A percentile compares a stretch with the other conserved stretches of the same genome.
Conservation (phyloP, 2,113 vertebrate species). For the Pseudois nayaur region DNA sequence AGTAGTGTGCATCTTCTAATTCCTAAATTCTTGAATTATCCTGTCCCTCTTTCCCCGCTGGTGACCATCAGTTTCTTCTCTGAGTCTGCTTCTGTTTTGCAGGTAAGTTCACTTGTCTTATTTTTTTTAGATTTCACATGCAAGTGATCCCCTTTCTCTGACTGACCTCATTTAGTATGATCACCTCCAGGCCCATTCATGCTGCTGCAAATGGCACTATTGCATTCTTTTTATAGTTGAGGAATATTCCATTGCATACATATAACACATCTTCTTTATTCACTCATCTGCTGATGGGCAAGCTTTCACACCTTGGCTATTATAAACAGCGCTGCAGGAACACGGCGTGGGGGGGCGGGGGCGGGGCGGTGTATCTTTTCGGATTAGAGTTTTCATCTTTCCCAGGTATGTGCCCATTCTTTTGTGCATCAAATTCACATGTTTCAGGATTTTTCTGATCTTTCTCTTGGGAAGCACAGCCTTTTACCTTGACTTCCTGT, state of each 20-base stretch:
- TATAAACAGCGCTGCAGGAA: background rate
- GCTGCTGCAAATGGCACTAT: background rate
- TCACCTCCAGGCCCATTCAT: background rate
- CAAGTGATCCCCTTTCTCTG: background rate
- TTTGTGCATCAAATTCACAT: background rate
- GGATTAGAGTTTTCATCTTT: background rate
- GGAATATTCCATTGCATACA: background rate
- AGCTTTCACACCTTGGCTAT: background rate
- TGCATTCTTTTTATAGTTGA: background rate
- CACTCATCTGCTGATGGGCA: background rate
- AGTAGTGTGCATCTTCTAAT: background rate
- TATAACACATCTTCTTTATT: background rate
- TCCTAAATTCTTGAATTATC: background rate
- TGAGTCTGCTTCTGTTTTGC: background rate
- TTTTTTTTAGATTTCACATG: background rate
- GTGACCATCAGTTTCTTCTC: background rate
- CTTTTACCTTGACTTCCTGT: background rate
- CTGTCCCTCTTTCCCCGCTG: background rate
- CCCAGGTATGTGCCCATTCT: background rate
- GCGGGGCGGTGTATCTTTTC: background rate
- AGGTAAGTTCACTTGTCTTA: background rate
- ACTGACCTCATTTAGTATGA: background rate
- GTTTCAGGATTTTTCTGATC: background rate
- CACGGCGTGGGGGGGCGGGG: accelerated
- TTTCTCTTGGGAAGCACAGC: background rate